Base-by-base conservation (phyloP, 2,113 vertebrate genomes). In the Aix galericulata region DNA sequence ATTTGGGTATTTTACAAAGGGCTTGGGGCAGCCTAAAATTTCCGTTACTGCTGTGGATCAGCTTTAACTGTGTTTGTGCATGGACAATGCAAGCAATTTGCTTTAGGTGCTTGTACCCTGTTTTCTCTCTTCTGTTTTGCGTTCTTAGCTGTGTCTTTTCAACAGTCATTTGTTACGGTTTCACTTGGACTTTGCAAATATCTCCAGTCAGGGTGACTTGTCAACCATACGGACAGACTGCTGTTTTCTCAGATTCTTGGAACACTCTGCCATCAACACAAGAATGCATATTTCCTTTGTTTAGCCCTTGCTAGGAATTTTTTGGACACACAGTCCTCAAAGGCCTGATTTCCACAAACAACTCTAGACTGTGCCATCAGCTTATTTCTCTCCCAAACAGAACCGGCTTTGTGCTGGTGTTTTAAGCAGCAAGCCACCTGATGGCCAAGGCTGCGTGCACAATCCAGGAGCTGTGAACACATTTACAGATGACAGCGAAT, bases 251-350 rank as follows among this genome's bases (percentile, higher is more conserved):
- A 53, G 1, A 38, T 29, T 64, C 69, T 85, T 91, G 12, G 34
- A 87, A 9, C 63, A 36, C 60, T 91, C 89, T 76, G 58, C 38
- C 58, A 79, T 64, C 77, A 76, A 27, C 84, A 72, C 9, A 72
- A 84, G 80, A 88, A 38, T 68, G 82, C 82, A 23, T 64, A 48
- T 68, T 86, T 91, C 38, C 50, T 92, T 97, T 94, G 83, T 94
- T 87, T 79, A 79, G 56, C 44, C 31, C 66, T 69, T 46, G 13
- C 63, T 92, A 31, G 73, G 53, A 82, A 58, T 53, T 59, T 82
- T 82, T 93, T 84, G 75, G 69, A 81, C 69, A 56, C 0, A 0
- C 36, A 79, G 58, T 63, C 58, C 56, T 36, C 16, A 34, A 84
- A 16, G 32, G 4, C 16, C 31, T 69, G 69, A 60, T 87, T 86